Base-by-base conservation (phyloP, 2,113 vertebrate genomes). In the Eurystomus gularis region DNA sequence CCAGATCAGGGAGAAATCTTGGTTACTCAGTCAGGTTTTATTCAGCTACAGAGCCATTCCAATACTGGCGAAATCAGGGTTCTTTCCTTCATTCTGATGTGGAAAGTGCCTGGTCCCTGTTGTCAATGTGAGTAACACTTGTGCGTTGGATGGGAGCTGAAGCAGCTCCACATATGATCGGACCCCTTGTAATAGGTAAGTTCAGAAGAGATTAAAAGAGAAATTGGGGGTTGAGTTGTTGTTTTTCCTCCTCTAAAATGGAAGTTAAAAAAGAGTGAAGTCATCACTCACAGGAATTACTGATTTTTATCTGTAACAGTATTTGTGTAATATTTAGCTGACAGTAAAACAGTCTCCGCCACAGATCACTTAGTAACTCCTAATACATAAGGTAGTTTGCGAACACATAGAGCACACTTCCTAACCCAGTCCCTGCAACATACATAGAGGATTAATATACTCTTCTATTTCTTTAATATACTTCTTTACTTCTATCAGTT, bases 251-350 rank as follows among this genome's bases (percentile, higher is more conserved):
- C 33, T 42, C 8, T 35, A 19, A 73, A 80, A 52, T 31, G 31
- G 49, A 57, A 44, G 14, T 17, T n/a, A 55, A 89, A 51, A 75
- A 89, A 89, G 86, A 86, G 58, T 25, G 52, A 94, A 78, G 71
- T n/a, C 28, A 87, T n/a, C n/a, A 72, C 51, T 82, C 61, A 61
- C 62, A 75, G 92, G 90, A 86, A 90, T 76, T 51, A 11, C 82
- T 66, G 19, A 17, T 28, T 40, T 82, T 72, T 94, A 91, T 93
- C 93, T 95, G 93, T 92, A 89, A 88, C 90, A 87, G 90, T 95
- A 44, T 91, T 96, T 85, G 92, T 8, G 6, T 91, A 87, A 95
- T 83, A 83, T 48, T 94, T 31, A 88, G 75, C 81, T 95, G 90
- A 90, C 91, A 89, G 55, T 91, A 87, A 88, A 96, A 28, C 24